Conservation (phyloP, 2,113 vertebrate genomes). For the Colistium nudipinnis region DNA sequence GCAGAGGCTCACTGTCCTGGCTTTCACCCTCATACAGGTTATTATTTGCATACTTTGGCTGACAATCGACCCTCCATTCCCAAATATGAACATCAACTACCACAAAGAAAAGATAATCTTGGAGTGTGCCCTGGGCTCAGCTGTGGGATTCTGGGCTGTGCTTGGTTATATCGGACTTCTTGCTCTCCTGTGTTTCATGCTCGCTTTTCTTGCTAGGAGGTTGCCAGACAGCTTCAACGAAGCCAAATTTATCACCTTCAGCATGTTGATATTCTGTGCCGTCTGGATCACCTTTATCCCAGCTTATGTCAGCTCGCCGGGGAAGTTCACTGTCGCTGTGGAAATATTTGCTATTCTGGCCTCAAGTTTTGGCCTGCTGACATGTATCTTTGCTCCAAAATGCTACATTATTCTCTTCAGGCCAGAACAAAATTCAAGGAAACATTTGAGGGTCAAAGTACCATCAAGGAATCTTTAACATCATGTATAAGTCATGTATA, state of each 20-base stretch:
- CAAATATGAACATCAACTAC: slow-evolving; percentile 58
- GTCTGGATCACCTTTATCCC: slow-evolving; percentile 74
- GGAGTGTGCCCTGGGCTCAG: slow-evolving; percentile 70
- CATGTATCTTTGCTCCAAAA: slow-evolving; percentile 72
- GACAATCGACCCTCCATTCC: slow-evolving; percentile 56
- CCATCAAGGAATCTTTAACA: slow-evolving; percentile 47
- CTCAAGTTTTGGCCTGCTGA: slow-evolving; percentile 68
- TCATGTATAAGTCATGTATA: too few relatives aligned
- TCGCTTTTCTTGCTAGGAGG: slow-evolving; percentile 72
- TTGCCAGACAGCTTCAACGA: slow-evolving; percentile 73
- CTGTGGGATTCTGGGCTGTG: slow-evolving; percentile 70
- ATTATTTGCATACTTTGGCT: slow-evolving; percentile 69
- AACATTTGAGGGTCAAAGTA: slow-evolving; percentile 62
- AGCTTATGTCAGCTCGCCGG: slow-evolving; percentile 73
- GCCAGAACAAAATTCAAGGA: slow-evolving; percentile 71
- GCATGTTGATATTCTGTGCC: slow-evolving; percentile 76
- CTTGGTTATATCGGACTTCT: slow-evolving; percentile 69
- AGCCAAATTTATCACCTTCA: slow-evolving; percentile 73
- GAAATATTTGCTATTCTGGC: slow-evolving; percentile 75
- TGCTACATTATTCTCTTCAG: slow-evolving; percentile 73
- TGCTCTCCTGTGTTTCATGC: slow-evolving; percentile 66
- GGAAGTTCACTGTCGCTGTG: slow-evolving; percentile 73
- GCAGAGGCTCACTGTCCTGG: slow-evolving; percentile 62
- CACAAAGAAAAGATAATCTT: slow-evolving; percentile 70
- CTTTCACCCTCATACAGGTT: slow-evolving; percentile 66